Base-by-base conservation (phyloP, 2,888 invertebrate species). In the Clitarchus hookeri region DNA sequence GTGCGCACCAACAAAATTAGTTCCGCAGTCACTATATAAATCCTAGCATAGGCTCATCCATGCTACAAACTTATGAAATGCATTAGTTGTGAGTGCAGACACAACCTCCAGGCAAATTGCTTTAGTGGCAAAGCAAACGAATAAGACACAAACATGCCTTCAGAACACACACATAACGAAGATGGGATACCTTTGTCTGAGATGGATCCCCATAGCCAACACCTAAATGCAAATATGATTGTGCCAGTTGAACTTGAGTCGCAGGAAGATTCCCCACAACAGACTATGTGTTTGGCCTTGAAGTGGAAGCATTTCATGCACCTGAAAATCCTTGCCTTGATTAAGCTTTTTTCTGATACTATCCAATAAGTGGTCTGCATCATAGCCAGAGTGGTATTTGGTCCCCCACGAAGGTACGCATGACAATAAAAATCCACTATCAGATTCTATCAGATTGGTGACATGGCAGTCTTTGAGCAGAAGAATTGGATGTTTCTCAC, bases 71-170 rank as follows among this genome's bases (percentile, higher is more conserved):
- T 90, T 88, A 44, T 88, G 84, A 4, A 91, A 84, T 0, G 90
- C 89, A 0, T 90, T 89, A 0, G 90, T 89, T 0, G 90, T 88
- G 0, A 90, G 48, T 27, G 89, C 89, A 26, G 88, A 88, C 3
- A 90, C 90, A 0, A 90, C 84, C 86, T 91, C 90, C 16, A 91
- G 84, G 84, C 91, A 89, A 9, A 91, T 87, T 0, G 91, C 91
- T 86, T 90, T 90, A 0, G 89, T 88, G 0, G 88, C 82, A 54
- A 90, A 86, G 84, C 90, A 91, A 6, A 90, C 87, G 84, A 91
- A 91, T 9, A 85, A 48, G 25, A 44, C 79, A 79, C 25, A 85
- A 44, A 36, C 44, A 85, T 19, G 78, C 78, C 36, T 85, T 85
- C 9, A 54, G 36, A 27, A 44, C 44, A 16, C n/a, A 36, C 0